Percentiles rank a stretch among this genome's conserved stretches.
phyloP scores from a whole-genome alignment of 2,113 vertebrate species.

The Cariama cristata region DNA sequence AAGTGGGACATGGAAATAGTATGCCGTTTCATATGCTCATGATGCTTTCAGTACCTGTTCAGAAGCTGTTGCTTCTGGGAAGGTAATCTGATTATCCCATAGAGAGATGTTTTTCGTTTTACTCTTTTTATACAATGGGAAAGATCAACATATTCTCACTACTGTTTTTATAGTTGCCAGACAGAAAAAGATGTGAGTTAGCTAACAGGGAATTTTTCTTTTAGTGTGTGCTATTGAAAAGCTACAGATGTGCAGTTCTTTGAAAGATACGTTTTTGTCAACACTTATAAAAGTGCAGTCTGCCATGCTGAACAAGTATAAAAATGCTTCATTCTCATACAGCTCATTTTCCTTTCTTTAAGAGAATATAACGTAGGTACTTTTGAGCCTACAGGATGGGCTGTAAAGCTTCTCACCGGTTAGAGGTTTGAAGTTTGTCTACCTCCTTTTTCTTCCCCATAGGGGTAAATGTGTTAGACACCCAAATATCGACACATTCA shows the following conservation, averaged over 20 bases:
- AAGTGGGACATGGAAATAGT: neutral
- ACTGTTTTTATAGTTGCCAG: neutral
- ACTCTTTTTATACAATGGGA: neutral
- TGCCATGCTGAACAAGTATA: neutral
- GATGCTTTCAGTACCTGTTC: neutral
- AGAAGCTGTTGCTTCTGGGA: neutral
- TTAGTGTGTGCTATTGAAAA: neutral
- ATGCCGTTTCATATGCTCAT: rapidly evolving
- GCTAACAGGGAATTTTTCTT: neutral
- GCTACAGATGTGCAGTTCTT: neutral
- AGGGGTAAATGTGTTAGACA: neutral
- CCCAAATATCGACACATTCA: rapidly evolving
- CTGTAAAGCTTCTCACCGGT: neutral
- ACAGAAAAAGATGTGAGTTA: neutral
- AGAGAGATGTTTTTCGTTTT: neutral
- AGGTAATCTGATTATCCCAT: neutral
- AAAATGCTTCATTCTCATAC: neutral
- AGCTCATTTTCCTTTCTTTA: neutral
- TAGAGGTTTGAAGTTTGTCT: neutral
- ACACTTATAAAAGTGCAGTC: neutral
- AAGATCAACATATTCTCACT: neutral
- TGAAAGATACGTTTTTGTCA: neutral
- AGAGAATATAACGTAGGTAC: neutral
- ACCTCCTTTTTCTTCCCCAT: neutral
- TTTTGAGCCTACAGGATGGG: neutral